A percentile compares a stretch with the other conserved stretches of the same genome.
Conservation (phyloP, 2,113 vertebrate genomes). For the Hemibagrus wyckioides region DNA sequence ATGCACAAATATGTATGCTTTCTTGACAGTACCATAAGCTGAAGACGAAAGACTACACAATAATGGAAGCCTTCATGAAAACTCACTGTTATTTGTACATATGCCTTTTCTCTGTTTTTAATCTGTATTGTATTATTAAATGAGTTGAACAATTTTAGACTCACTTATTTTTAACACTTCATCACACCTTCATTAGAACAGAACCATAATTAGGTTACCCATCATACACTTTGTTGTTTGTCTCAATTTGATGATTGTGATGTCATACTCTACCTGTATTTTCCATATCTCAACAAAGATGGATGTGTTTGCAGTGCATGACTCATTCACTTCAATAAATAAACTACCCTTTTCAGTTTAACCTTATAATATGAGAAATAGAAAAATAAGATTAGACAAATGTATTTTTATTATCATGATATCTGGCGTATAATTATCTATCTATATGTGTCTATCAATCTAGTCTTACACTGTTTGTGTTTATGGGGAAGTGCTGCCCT, state of each 20-base stretch:
- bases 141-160: neutral
- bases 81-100: neutral
- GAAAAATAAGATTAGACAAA: no score
- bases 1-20: neutral
- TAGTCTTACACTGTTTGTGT: no score
- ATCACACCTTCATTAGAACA: neutral
- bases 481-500: neutral
- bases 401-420: no score
- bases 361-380: no score
- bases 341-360: no score
- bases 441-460: no score
- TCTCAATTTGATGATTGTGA: neutral
- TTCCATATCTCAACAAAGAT: neutral
- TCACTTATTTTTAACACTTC: neutral
- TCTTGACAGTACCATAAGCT: neutral
- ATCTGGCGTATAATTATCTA: no score
- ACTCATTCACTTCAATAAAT: neutral
- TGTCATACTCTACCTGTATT: neutral
- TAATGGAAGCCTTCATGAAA: neutral
- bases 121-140: constrained; percentile 32
- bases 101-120: constrained; percentile 8
- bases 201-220: neutral
- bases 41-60: neutral
- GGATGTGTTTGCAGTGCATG: neutral
- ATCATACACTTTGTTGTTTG: neutral